These are phyloP conservation scores for Microplitis deprimator DNA, from an alignment of 2,888 invertebrate species.

Conservation along the genomic window DNA sequence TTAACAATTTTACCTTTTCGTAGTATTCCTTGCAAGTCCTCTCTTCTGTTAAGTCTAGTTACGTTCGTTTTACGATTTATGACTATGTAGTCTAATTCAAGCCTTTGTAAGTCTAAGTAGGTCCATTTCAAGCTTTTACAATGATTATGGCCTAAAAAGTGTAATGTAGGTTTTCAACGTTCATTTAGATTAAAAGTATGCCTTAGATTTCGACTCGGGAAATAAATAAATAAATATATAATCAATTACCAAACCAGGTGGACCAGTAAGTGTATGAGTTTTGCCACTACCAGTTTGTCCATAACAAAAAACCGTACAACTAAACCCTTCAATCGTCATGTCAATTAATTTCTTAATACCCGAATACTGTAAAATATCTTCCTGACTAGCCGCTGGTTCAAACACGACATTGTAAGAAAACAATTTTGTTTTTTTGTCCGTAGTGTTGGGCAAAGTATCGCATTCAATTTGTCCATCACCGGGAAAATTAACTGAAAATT, in stretches of 20 bases:
- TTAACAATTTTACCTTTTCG: too few relatives aligned
- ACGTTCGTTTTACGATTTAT: too few relatives aligned
- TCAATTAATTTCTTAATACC: slow-evolving; percentile 92
- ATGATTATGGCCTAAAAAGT: too few relatives aligned
- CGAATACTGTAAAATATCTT: slow-evolving; percentile 90
- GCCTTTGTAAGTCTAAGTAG: too few relatives aligned
- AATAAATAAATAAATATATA: slow-evolving; percentile 25
- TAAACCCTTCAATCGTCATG: slow-evolving; percentile 95
- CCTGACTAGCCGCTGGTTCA: slow-evolving; percentile 88
- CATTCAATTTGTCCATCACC: slow-evolving; percentile 86
- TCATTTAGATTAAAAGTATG: too few relatives aligned
- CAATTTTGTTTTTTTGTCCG: slow-evolving; percentile 82
- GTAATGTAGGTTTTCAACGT: too few relatives aligned
- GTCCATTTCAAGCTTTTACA: too few relatives aligned
- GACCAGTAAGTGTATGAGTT: slow-evolving; percentile 95
- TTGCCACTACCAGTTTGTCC: slow-evolving; percentile 98
- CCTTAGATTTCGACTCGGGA: neutral
- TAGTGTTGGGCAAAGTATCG: slow-evolving; percentile 66
- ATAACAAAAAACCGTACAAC: slow-evolving; percentile 95
- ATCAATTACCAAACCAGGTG: slow-evolving; percentile 83
- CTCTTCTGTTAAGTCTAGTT: too few relatives aligned
- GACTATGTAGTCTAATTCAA: too few relatives aligned
- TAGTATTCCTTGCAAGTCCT: too few relatives aligned
- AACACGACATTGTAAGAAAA: slow-evolving; percentile 97
- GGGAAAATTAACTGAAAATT: slow-evolving; percentile 84